phyloP scores from a whole-genome alignment of 2,888 invertebrate genomes.

The Archaeoteleia sp. region DNA sequence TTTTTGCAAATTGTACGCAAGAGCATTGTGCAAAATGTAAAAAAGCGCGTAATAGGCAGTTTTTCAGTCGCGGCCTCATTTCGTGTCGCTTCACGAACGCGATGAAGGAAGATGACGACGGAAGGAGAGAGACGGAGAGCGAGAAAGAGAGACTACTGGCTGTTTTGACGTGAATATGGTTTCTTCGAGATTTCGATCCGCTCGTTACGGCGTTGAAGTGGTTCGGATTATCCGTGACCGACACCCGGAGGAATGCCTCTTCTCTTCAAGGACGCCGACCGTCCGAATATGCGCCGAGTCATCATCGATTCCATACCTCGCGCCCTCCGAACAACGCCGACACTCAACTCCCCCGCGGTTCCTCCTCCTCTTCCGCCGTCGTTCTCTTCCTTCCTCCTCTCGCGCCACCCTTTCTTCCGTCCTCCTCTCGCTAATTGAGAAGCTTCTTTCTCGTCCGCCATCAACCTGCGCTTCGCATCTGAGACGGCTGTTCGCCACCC shows the following conservation, averaged over 20 bases:
- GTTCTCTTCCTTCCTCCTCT: slow-evolving; percentile 32
- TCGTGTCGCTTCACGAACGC: slow-evolving; percentile 17
- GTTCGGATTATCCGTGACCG: slow-evolving; percentile 70
- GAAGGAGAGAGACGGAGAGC: too few relatives aligned
- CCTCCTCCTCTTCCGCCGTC: slow-evolving; percentile 41
- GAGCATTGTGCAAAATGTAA: slow-evolving; percentile 22
- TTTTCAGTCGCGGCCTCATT: slow-evolving; percentile 36
- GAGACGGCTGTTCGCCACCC: slow-evolving; percentile 44
- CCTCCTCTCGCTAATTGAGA: slow-evolving; percentile 33
- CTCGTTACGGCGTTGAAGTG: slow-evolving; percentile 67
- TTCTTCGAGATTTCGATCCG: slow-evolving; percentile 70
- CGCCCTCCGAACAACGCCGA: slow-evolving; percentile 18
- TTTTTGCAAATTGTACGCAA: slow-evolving; percentile 40
- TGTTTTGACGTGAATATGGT: slow-evolving; percentile 71
- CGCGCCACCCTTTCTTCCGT: slow-evolving; percentile 22
- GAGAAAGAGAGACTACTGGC: slow-evolving; percentile 27
- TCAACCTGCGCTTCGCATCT: slow-evolving; percentile 43
- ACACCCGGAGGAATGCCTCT: slow-evolving; percentile 67
- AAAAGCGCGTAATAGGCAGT: slow-evolving; percentile 34
- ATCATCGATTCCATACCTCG: slow-evolving; percentile 56
- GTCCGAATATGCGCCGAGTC: slow-evolving; percentile 64
- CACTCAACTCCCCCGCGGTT: slow-evolving; percentile 51
- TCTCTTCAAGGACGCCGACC: slow-evolving; percentile 64
- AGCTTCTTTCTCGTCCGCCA: slow-evolving; percentile 38
- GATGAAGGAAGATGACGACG: slow-evolving; percentile 28